Base-by-base conservation (phyloP, 2,888 invertebrate genomes). In the Dilophus febrilis region DNA sequence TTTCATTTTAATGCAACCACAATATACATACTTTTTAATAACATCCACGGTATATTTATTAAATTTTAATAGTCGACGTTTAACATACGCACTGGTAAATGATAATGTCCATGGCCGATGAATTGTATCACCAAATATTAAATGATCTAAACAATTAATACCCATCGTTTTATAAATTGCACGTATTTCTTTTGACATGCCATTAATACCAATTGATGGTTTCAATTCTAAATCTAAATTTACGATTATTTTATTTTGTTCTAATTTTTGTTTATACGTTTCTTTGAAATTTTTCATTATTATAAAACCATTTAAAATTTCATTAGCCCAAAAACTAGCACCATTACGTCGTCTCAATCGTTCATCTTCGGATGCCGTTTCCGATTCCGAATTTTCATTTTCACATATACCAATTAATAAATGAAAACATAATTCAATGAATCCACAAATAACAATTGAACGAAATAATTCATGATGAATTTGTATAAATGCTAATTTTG, bases 281-380 rank as follows among this genome's bases (percentile, higher is more conserved):
- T 50, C 50, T 40, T 59, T 61, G 44, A 61, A 58, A 27, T 51
- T 49, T 3, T 50, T 50, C 11, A 59, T 53, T 18, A 55, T 55
- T 7, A 47, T 45, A 40, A 58, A 59, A 0, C 58, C 56, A 2
- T 50, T 28, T 0, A 53, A 42, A 40, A 61, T 52, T 42, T 59
- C 50, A 12, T 46, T 42, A 2, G 57, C 58, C 62, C 62, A 61
- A 44, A 59, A 61, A n/a, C 51, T 49, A 2, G 58, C 55, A 2
- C 58, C 57, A 12, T 43, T 40, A 1, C 61, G 51, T 3, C 8
- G 22, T n/a, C n/a, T n/a, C n/a, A n/a, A n/a, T n/a, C n/a, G n/a
- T n/a, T n/a, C n/a, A n/a, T 44, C 48, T 1, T 18, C 26, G 3
- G 38, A 31, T n/a, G 31, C 38, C 22, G 18, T 12, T 14, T 22